These are phyloP conservation scores for Volucella zonaria DNA, from an alignment of 2,888 invertebrate genomes.

Conservation along the genomic window DNA sequence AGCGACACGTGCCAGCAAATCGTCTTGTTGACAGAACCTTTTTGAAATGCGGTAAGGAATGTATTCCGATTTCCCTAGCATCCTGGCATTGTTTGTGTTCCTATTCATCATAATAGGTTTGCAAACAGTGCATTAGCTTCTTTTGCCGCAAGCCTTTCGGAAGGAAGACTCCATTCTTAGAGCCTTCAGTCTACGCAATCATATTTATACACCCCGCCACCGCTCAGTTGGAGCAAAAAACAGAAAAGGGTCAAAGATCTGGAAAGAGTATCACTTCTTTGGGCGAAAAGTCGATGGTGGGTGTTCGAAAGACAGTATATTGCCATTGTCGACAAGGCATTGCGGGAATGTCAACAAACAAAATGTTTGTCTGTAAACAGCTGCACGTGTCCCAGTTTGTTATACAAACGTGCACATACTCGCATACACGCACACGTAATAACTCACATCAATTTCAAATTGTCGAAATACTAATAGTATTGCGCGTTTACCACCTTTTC, in stretches of 20 bases:
- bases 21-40: too few relatives aligned
- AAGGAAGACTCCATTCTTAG: too few relatives aligned
- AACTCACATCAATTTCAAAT: conserved; percentile 59
- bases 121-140: too few relatives aligned
- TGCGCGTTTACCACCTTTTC: conserved; percentile 49
- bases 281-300: not conserved
- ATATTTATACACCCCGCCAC: too few relatives aligned
- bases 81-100: too few relatives aligned
- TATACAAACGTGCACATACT: not conserved
- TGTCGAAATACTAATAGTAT: conserved; percentile 63
- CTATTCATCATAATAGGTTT: too few relatives aligned
- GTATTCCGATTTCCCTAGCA: too few relatives aligned
- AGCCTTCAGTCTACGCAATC: too few relatives aligned
- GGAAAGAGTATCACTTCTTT: not conserved
- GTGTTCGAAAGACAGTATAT: conserved; percentile 31
- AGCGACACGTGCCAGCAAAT: too few relatives aligned
- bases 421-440: not conserved
- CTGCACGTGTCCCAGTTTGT: conserved; percentile 15
- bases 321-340: conserved; percentile 59
- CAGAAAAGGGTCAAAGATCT: conserved; percentile 4
- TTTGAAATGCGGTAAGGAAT: too few relatives aligned
- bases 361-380: conserved; percentile 20
- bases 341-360: conserved; percentile 54
- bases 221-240: not conserved
- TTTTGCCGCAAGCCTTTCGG: too few relatives aligned